A percentile compares a stretch with the other conserved stretches of the same genome.
These are phyloP conservation scores for Aphelenchoides avenae DNA, from an alignment of 1,140 invertebrate species.

Conservation along the genomic window DNA sequence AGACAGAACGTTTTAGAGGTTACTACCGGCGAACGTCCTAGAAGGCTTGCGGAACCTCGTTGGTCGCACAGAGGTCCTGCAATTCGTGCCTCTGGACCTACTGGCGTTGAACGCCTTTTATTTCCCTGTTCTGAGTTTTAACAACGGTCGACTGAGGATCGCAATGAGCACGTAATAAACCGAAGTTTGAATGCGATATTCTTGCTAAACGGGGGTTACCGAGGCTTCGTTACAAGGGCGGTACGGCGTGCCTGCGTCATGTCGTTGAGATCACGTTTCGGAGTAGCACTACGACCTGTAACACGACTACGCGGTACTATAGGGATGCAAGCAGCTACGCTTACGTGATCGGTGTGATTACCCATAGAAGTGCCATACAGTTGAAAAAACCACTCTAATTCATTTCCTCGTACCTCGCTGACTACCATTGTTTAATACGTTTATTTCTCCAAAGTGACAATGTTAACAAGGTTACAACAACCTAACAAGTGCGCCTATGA, in stretches of 20 bases:
- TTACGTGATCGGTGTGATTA: not conserved
- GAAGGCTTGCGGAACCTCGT: not conserved
- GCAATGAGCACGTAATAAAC: not conserved
- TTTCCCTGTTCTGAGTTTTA: not conserved
- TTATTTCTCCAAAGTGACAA: not conserved
- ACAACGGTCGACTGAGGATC: not conserved
- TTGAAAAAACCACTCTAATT: not conserved
- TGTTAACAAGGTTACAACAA: not conserved
- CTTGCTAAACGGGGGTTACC: not conserved
- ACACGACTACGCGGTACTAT: not conserved
- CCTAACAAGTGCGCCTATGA: too few relatives aligned
- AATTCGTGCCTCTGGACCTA: slow-evolving; percentile 4
- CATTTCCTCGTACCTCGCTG: not conserved
- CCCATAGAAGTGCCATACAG: too few relatives aligned
- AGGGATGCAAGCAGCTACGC: not conserved
- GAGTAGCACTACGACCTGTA: not conserved
- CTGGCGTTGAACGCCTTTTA: not conserved
- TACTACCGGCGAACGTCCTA: not conserved
- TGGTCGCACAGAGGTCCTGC: not conserved
- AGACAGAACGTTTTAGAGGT: not conserved
- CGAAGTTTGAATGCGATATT: not conserved
- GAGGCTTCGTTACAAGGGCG: not conserved
- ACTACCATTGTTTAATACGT: not conserved
- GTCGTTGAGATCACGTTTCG: not conserved
- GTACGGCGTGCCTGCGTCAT: not conserved